Conservation (phyloP, 2,888 invertebrate genomes). For the Temnothorax ravouxi region DNA sequence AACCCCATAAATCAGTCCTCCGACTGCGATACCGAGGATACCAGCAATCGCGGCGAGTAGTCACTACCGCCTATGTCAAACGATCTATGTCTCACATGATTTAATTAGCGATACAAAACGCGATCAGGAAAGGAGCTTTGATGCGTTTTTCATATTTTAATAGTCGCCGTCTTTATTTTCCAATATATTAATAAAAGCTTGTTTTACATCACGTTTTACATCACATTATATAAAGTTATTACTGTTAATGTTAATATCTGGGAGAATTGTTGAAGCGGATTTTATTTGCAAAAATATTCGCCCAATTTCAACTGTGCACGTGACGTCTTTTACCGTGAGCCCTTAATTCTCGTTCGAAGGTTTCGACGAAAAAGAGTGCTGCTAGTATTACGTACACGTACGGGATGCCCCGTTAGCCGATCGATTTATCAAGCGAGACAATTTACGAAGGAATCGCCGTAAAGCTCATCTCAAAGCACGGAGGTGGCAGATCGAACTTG, state of each 20-base stretch:
- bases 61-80: constrained; percentile 9
- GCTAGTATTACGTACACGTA: constrained; percentile 65
- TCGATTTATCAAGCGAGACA: constrained; percentile 82
- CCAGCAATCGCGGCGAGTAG: constrained; percentile 43
- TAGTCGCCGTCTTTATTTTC: not conserved
- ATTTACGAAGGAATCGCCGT: constrained; percentile 77
- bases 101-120: not conserved
- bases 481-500: constrained; percentile 81
- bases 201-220: not conserved
- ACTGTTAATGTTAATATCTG: not conserved
- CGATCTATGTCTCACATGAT: not conserved
- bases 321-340: constrained; percentile 37
- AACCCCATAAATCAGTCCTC: constrained; percentile 75
- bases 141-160: not conserved
- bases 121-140: not conserved
- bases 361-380: constrained; percentile 24
- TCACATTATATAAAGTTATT: not conserved
- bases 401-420: constrained; percentile 59
- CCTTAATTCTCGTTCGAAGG: constrained; percentile 5
- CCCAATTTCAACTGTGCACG: constrained; percentile 21
- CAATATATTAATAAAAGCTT: not conserved
- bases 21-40: constrained; percentile 57
- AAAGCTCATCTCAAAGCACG: constrained; percentile 74
- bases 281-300: constrained; percentile 30
- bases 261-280: not conserved